Conservation (phyloP, 1,140 invertebrate genomes). For the Lasioglossum albipes region DNA sequence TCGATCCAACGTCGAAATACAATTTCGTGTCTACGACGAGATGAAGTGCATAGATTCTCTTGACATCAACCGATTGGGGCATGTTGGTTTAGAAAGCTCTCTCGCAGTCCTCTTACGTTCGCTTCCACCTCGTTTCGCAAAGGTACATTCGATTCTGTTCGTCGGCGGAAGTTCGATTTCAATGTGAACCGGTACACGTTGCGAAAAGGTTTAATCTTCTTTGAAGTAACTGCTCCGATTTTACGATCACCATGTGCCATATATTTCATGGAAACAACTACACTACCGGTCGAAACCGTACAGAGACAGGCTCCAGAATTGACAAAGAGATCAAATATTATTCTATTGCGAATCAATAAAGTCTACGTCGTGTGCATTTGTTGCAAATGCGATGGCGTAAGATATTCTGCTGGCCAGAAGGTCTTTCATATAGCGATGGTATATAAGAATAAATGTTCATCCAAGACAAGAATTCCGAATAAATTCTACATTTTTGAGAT, state of each 20-base stretch:
- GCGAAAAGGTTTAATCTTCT: background rate
- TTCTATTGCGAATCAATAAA: too few relatives aligned
- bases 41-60: slow-evolving; percentile 46
- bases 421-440: too few relatives aligned
- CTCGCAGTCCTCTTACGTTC: slow-evolving; percentile 15
- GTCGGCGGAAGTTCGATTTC: background rate
- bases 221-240: background rate
- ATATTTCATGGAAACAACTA: background rate
- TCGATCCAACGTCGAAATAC: slow-evolving; percentile 52
- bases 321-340: too few relatives aligned
- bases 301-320: too few relatives aligned
- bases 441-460: too few relatives aligned
- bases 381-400: too few relatives aligned
- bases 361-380: too few relatives aligned
- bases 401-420: too few relatives aligned
- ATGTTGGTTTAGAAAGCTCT: slow-evolving; percentile 24
- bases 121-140: slow-evolving; percentile 1
- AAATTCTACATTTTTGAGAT: too few relatives aligned
- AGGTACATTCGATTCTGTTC: background rate
- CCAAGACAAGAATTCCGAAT: too few relatives aligned
- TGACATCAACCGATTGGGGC: slow-evolving; percentile 41
- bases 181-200: background rate
- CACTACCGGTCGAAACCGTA: too few relatives aligned
- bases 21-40: slow-evolving; percentile 42
- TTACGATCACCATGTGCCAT: background rate